A percentile compares a stretch with the other conserved stretches of the same genome.
These are phyloP conservation scores for Nymphalis c-album DNA, from an alignment of 2,888 invertebrate species.

Conservation along the genomic window DNA sequence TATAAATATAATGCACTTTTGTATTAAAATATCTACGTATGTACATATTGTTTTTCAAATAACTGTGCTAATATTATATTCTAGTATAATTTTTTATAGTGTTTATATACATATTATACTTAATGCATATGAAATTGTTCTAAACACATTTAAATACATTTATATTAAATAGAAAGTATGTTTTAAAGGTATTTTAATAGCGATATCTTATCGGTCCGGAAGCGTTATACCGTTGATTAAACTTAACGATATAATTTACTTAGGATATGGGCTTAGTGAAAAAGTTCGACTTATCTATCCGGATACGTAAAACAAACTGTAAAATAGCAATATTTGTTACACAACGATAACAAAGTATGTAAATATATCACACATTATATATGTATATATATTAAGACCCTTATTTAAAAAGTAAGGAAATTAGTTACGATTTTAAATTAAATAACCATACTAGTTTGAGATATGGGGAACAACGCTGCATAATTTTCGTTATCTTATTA, in stretches of 20 bases:
- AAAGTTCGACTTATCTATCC: slow-evolving; percentile 11
- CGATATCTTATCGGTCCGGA: slow-evolving; percentile 47
- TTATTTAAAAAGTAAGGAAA: too few species aligned
- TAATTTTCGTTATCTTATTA: too few species aligned
- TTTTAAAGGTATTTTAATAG: slow-evolving; percentile 26
- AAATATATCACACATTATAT: too few species aligned
- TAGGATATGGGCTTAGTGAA: slow-evolving; percentile 17
- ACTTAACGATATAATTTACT: slow-evolving; percentile 33
- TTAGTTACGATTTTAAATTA: too few species aligned
- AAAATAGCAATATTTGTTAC: slow-evolving; percentile 2
- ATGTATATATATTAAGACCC: too few species aligned
- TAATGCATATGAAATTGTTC: neutral
- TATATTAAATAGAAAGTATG: neutral
- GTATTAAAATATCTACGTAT: too few species aligned
- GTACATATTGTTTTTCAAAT: too few species aligned
- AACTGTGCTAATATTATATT: too few species aligned
- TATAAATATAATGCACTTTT: too few species aligned
- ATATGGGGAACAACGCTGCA: too few species aligned
- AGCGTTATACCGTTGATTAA: slow-evolving; percentile 38
- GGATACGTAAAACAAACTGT: slow-evolving; percentile 4
- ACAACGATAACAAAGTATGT: too few species aligned
- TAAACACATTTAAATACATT: neutral
- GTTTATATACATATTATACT: neutral
- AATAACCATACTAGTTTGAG: too few species aligned
- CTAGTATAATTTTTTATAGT: neutral